Percentiles rank a stretch among this genome's conserved stretches.
Evolutionary conservation across 2,113 vertebrate species (phyloP).

Genomic region (Tylochromis polylepis): DNA sequence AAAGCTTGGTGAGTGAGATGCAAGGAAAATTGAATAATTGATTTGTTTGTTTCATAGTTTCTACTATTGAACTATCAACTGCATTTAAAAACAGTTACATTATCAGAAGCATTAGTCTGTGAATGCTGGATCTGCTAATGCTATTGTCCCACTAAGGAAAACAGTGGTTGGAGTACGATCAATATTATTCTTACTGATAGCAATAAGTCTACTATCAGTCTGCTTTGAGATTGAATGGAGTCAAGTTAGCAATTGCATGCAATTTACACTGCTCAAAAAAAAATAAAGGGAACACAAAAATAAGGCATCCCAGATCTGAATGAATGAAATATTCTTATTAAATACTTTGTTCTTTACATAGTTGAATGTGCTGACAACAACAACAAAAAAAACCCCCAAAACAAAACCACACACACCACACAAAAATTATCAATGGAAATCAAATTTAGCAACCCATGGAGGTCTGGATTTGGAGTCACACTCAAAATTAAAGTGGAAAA

Average conservation of each 20-base stretch:
- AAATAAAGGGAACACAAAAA: no score
- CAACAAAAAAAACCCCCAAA: no score
- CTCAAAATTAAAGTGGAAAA: no score
- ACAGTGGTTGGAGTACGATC: background rate
- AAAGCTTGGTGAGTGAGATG: background rate
- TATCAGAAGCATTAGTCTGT: background rate
- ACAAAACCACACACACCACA: no score
- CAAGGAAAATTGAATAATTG: background rate
- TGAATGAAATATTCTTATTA: no score
- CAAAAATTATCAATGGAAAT: no score
- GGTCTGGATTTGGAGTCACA: no score
- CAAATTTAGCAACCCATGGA: no score
- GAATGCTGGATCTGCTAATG: background rate
- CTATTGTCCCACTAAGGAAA: background rate
- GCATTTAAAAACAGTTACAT: background rate
- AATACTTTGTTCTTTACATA: no score
- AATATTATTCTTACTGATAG: background rate
- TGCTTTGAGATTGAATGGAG: background rate
- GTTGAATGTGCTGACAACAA: no score
- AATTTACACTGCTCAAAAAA: no score
- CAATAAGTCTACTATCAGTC: background rate
- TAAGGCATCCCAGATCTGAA: no score
- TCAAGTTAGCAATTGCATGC: background rate
- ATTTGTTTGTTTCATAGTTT: background rate
- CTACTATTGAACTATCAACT: background rate